These are phyloP conservation scores for Conopomorpha cramerella DNA, from an alignment of 1,140 invertebrate genomes.

Conservation along the genomic window DNA sequence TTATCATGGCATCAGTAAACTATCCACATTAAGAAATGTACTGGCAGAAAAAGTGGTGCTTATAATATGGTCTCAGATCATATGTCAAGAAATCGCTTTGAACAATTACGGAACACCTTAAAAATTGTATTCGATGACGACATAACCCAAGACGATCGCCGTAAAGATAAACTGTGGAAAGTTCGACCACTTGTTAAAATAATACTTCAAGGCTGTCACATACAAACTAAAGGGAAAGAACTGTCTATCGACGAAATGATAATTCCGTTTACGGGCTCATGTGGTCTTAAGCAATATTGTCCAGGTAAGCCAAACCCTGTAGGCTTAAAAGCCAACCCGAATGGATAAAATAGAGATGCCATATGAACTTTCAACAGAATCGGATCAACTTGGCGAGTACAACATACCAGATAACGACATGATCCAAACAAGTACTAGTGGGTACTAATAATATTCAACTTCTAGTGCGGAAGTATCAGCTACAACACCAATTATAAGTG, in stretches of 20 bases:
- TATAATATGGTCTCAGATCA: background rate
- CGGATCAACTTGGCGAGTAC: too few species aligned
- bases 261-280: too few species aligned
- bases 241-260: background rate
- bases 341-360: too few species aligned
- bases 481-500: too few species aligned
- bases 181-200: background rate
- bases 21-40: constrained; percentile 1
- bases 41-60: background rate
- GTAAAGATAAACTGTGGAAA: constrained; percentile 1
- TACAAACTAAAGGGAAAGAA: background rate
- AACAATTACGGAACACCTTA: background rate
- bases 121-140: constrained; percentile 2
- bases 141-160: background rate
- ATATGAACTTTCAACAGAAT: too few species aligned
- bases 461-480: too few species aligned
- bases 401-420: too few species aligned
- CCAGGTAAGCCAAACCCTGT: constrained; percentile 1
- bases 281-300: background rate
- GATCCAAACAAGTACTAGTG: too few species aligned
- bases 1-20: background rate
- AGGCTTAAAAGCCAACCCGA: constrained; percentile 1
- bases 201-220: background rate
- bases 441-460: too few species aligned
- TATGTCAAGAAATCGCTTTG: constrained; percentile 1